Evolutionary conservation across 2,797 vertebrate species (phyloP), one percentile per base, ranked within the genome.

Genomic region (Potorous gilbertii): DNA sequence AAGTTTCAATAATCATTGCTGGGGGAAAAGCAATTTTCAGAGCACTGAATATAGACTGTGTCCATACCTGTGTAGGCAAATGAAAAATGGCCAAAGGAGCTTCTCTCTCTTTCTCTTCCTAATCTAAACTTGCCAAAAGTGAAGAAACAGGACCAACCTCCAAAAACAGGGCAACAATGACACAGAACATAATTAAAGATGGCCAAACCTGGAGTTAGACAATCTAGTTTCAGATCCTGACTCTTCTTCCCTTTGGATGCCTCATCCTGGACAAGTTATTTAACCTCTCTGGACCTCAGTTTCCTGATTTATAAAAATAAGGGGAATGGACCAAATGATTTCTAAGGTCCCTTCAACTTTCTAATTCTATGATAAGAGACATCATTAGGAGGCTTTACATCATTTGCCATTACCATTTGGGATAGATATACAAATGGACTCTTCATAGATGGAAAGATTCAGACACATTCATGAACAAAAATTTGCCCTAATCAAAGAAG

Each of bases 41-140:
- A 50, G 40, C 40, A 50, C 6, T 27, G 40, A 46, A 46, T 50
- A 27, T 50, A 87, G 9, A 46, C 40, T 50, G 21, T 46, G 40
- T 24, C 11, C 40, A 87, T 87, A 87, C 55, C 62, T 91, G 27
- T 34, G 81, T 9, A 50, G 93, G 91, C 40, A 59, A 56, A 91
- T 96, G 91, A 66, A 91, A 94, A 92, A 92, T 62, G 56, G 24
- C 93, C 46, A 3, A 59, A 92, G 50, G 91, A 59, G 34, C 52
- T 94, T 24, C 94, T 34, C 24, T 74, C 31, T 29, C 29, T n/a
- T 90, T 89, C 81, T 90, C 40, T 92, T 52, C 89, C 56, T 81
- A 21, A 81, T 81, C n/a, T 74, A 74, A 74, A 74, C n/a, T 18
- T 40, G 89, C 52, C 55, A 50, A 92, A 81, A 89, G 52, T 14